Evolutionary conservation across 2,113 vertebrate species (phyloP).

Genomic region (Meriones unguiculatus): DNA sequence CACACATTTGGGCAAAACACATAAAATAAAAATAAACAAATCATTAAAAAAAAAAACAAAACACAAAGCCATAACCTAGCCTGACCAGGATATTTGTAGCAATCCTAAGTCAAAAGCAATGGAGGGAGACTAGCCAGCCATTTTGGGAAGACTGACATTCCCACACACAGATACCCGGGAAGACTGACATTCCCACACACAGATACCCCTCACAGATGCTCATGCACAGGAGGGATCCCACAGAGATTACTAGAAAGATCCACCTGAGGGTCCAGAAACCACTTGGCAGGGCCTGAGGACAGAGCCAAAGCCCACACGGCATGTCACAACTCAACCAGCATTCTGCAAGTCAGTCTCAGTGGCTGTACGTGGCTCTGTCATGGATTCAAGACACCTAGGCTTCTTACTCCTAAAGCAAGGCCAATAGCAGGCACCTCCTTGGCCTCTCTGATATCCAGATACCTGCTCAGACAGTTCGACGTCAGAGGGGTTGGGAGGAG

Average conservation of each 20-base stretch:
- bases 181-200: background rate
- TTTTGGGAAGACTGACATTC: background rate
- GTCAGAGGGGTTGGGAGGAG: background rate
- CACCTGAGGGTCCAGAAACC: background rate
- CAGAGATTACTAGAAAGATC: background rate
- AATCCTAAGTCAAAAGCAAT: background rate
- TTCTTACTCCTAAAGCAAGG: background rate
- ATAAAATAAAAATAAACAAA: background rate
- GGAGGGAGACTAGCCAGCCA: background rate
- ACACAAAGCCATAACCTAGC: background rate
- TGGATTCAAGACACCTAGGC: background rate
- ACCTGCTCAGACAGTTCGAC: background rate
- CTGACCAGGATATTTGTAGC: background rate
- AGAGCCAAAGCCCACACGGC: background rate
- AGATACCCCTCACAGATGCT: background rate
- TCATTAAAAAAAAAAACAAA: background rate
- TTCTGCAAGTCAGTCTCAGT: background rate
- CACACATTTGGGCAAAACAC: background rate
- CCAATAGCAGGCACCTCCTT: background rate
- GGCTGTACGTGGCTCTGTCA: too few relatives aligned
- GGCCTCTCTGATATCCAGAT: background rate
- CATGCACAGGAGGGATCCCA: background rate
- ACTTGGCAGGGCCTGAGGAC: background rate
- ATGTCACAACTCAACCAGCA: background rate
- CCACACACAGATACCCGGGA: background rate